A percentile compares a stretch with the other conserved stretches of the same genome.
Conservation (phyloP, 1,140 invertebrate genomes). For the Varroa destructor region DNA sequence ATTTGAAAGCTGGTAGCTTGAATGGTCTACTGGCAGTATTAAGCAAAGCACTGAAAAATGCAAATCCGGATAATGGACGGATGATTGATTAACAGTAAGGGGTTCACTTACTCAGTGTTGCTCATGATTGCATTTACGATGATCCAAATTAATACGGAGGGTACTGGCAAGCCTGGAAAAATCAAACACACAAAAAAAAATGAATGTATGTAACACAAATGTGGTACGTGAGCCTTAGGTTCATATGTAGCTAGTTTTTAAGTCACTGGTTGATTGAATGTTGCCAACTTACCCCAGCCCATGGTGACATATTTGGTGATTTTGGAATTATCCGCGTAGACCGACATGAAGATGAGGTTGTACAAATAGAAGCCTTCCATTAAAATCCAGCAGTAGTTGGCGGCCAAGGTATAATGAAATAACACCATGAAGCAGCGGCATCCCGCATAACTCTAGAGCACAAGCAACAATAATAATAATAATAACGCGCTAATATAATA, state of each 20-base stretch:
- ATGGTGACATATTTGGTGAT: constrained; percentile 53
- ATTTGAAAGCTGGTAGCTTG: too few species aligned
- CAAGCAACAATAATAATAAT: not conserved
- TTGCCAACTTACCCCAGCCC: constrained; percentile 55
- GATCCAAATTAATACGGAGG: not conserved
- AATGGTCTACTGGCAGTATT: too few species aligned
- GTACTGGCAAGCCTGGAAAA: not conserved
- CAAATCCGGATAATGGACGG: not conserved
- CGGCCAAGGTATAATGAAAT: constrained; percentile 57
- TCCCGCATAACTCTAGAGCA: constrained; percentile 47
- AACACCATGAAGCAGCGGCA: constrained; percentile 55
- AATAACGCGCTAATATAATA: too few species aligned
- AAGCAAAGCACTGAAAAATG: too few species aligned
- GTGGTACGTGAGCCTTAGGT: too few species aligned
- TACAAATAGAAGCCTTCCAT: constrained; percentile 69
- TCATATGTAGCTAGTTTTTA: too few species aligned
- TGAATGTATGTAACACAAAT: too few species aligned
- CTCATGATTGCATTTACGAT: constrained; percentile 12
- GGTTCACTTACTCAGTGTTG: constrained; percentile 1
- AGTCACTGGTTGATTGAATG: too few species aligned
- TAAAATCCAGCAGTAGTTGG: constrained; percentile 65
- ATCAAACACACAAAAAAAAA: too few species aligned
- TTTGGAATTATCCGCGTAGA: constrained; percentile 55
- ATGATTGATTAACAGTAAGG: constrained; percentile 24
- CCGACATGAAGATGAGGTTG: constrained; percentile 58